These are phyloP conservation scores for Nilaparvata lugens DNA, from an alignment of 1,140 invertebrate genomes.

Conservation along the genomic window DNA sequence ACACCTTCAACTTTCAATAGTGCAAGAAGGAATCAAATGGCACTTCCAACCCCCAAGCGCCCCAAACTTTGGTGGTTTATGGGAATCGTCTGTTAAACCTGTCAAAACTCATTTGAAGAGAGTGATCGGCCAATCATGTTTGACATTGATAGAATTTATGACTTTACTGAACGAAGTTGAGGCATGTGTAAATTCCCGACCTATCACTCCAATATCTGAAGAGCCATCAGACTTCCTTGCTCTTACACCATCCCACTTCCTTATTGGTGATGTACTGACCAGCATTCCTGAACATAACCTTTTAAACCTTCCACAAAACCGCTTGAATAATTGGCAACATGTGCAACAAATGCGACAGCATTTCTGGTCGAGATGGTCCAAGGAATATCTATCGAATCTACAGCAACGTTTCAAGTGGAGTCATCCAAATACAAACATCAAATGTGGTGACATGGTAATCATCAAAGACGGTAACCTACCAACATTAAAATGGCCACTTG, in stretches of 20 bases:
- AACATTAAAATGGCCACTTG: too few relatives aligned
- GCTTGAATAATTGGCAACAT: slow-evolving; percentile 17
- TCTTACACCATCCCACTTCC: slow-evolving; percentile 33
- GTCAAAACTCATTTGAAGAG: slow-evolving; percentile 28
- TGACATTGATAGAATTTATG: slow-evolving; percentile 30
- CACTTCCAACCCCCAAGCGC: slow-evolving; percentile 25
- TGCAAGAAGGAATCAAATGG: too few relatives aligned
- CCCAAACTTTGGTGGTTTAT: slow-evolving; percentile 27
- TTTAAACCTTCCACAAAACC: background rate
- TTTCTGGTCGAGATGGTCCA: slow-evolving; percentile 30
- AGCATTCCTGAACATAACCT: slow-evolving; percentile 2
- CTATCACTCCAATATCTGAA: slow-evolving; percentile 31
- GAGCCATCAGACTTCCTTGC: slow-evolving; percentile 28
- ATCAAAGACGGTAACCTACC: too few relatives aligned
- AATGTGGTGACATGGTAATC: too few relatives aligned
- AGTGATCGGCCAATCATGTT: slow-evolving; percentile 14
- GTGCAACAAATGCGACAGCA: slow-evolving; percentile 27
- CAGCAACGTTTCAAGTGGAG: too few relatives aligned
- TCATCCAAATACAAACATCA: too few relatives aligned
- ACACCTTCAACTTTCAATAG: too few relatives aligned
- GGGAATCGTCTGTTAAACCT: slow-evolving; percentile 28
- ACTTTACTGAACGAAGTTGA: slow-evolving; percentile 30
- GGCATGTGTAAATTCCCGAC: slow-evolving; percentile 33
- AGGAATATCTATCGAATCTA: slow-evolving; percentile 25
- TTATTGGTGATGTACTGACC: slow-evolving; percentile 24